phyloP scores from a whole-genome alignment of 2,113 vertebrate species.

The Symphodus melops region DNA sequence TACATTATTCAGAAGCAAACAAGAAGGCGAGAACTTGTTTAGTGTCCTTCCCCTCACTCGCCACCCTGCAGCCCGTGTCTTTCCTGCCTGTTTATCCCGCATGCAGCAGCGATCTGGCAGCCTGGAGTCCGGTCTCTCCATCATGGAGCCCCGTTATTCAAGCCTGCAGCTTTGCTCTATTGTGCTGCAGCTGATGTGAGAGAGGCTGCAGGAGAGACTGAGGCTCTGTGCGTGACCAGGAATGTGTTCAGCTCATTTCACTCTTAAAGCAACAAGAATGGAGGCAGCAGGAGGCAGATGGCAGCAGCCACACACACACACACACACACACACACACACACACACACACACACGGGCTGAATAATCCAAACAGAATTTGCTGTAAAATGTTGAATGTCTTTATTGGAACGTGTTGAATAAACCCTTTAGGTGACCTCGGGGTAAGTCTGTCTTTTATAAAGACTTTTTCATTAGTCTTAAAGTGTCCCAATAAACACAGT shows the following conservation, averaged over 20 bases:
- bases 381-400: neutral
- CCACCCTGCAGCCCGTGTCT: too few relatives aligned
- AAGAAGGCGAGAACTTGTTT: too few relatives aligned
- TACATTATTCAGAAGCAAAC: too few relatives aligned
- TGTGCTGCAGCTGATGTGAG: conserved; percentile 55
- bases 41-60: too few relatives aligned
- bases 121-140: neutral
- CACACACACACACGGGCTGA: conserved; percentile 12
- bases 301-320: conserved; percentile 17
- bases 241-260: conserved; percentile 77
- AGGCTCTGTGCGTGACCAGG: conserved; percentile 68
- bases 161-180: conserved; percentile 22
- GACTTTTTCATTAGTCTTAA: neutral
- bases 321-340: conserved; percentile 13
- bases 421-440: neutral
- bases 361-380: neutral
- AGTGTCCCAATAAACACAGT: neutral
- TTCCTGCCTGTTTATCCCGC: too few relatives aligned
- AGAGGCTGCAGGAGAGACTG: conserved; percentile 33
- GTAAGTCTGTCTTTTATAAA: neutral
- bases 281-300: conserved; percentile 61
- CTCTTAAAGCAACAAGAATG: conserved; percentile 54
- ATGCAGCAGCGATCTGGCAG: too few relatives aligned
- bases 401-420: neutral
- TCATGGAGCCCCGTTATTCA: neutral